Conservation (phyloP, 2,113 vertebrate species). For the Phylloscopus whistleri region DNA sequence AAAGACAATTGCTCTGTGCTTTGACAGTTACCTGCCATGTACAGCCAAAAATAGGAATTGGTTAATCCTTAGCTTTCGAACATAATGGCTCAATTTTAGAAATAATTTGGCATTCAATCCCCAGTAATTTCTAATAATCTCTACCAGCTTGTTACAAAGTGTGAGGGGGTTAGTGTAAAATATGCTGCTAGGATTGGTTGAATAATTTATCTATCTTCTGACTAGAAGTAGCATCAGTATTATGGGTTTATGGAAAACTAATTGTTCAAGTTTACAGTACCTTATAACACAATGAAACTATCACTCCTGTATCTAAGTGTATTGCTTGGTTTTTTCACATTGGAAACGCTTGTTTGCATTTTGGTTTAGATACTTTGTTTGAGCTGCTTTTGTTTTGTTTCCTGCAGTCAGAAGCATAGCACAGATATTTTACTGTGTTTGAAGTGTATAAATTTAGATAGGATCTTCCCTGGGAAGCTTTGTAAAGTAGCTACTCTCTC, state of each 20-base stretch:
- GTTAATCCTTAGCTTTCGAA: neutral
- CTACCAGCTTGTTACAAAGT: neutral
- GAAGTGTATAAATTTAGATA: neutral
- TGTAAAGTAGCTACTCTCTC: neutral
- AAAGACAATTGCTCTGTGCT: neutral
- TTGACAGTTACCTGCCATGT: neutral
- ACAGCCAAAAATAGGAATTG: neutral
- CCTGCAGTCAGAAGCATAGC: neutral
- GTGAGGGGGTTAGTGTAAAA: neutral
- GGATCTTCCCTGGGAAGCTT: neutral
- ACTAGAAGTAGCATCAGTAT: neutral
- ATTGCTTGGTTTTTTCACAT: neutral
- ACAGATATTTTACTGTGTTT: neutral
- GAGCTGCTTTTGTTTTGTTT: neutral
- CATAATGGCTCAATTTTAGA: neutral
- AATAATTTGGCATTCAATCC: neutral
- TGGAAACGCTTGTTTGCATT: neutral
- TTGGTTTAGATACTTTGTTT: neutral
- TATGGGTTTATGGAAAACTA: neutral
- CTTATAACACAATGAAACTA: neutral
- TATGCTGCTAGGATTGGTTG: neutral
- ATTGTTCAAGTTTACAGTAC: neutral
- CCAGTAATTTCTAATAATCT: neutral
- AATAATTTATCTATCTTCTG: neutral
- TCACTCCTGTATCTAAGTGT: neutral